Percentiles rank a stretch among this genome's conserved stretches.
Conservation (phyloP, 2,797 vertebrate genomes). For the Ambastaia sidthimunki region DNA sequence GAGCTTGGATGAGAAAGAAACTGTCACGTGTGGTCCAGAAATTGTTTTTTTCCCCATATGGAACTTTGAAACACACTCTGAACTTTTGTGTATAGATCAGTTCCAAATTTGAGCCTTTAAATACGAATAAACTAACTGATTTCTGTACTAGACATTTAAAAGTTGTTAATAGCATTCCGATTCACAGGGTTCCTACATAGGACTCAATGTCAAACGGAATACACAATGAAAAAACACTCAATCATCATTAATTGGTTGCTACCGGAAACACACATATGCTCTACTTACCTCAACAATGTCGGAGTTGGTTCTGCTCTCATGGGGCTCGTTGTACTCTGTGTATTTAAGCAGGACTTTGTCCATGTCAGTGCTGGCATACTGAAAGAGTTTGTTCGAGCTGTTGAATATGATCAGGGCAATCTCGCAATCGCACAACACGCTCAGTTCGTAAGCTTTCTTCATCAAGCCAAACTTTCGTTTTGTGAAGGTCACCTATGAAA, state of each 20-base stretch:
- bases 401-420: conserved; percentile 99
- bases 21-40: conserved; percentile 64
- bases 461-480: conserved; percentile 99
- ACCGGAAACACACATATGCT: no score
- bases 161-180: not conserved
- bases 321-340: conserved; percentile 98
- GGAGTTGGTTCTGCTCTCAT: conserved; percentile 99
- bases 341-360: conserved; percentile 99
- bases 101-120: not conserved
- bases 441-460: conserved; percentile 99
- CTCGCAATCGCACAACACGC: conserved; percentile 99
- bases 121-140: not conserved
- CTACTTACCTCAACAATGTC: conserved; percentile 97
- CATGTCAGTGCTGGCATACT: conserved; percentile 99
- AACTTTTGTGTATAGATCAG: conserved; percentile 20
- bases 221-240: not conserved
- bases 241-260: not conserved
- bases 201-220: not conserved
- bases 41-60: conserved; percentile 40
- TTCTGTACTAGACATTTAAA: not conserved
- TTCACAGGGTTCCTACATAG: not conserved
- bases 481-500: conserved; percentile 94
- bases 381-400: conserved; percentile 99
- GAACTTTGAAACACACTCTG: conserved; percentile 30
- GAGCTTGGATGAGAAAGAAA: conserved; percentile 69